Percentiles rank a stretch among this genome's conserved stretches.
Evolutionary conservation across 2,888 invertebrate species (phyloP).

Genomic region (Tachina grossa): DNA sequence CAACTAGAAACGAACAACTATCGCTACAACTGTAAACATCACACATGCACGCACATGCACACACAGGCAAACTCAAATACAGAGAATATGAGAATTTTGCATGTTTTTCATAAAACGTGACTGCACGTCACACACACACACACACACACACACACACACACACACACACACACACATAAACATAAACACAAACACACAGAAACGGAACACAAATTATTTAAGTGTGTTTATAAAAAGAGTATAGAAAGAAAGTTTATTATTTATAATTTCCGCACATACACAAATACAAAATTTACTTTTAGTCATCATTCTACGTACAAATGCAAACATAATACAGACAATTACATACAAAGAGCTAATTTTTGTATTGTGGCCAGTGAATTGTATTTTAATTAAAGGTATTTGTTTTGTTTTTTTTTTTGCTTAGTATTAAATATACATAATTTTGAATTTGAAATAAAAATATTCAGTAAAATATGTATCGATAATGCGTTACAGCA

Average conservation of each 20-base stretch:
- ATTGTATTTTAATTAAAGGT: slow-evolving; percentile 62
- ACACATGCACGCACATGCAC: neutral
- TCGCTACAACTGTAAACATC: neutral
- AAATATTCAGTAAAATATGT: slow-evolving; percentile 35
- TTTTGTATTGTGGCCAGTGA: slow-evolving; percentile 61
- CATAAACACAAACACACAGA: too few relatives aligned
- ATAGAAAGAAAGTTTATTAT: slow-evolving; percentile 28
- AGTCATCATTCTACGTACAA: neutral
- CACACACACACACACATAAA: neutral
- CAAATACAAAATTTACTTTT: slow-evolving; percentile 17
- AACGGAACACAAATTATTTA: slow-evolving; percentile 19
- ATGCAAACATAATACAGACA: slow-evolving; percentile 35
- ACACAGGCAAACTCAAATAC: neutral
- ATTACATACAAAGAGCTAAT: slow-evolving; percentile 47
- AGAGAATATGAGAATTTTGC: slow-evolving; percentile 18
- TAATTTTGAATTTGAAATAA: slow-evolving; percentile 5
- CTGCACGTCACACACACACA: slow-evolving; percentile 1
- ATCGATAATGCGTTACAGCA: slow-evolving; percentile 26
- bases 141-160: neutral
- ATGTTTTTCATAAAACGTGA: slow-evolving; percentile 35
- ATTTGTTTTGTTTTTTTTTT: slow-evolving; percentile 34
- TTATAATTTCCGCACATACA: slow-evolving; percentile 17
- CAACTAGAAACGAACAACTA: slow-evolving; percentile 13
- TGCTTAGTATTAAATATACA: slow-evolving; percentile 4
- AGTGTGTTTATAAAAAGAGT: slow-evolving; percentile 6